These are phyloP conservation scores for Choloepus hoffmanni DNA, from an alignment of 2,113 vertebrate genomes.

Conservation along the genomic window DNA sequence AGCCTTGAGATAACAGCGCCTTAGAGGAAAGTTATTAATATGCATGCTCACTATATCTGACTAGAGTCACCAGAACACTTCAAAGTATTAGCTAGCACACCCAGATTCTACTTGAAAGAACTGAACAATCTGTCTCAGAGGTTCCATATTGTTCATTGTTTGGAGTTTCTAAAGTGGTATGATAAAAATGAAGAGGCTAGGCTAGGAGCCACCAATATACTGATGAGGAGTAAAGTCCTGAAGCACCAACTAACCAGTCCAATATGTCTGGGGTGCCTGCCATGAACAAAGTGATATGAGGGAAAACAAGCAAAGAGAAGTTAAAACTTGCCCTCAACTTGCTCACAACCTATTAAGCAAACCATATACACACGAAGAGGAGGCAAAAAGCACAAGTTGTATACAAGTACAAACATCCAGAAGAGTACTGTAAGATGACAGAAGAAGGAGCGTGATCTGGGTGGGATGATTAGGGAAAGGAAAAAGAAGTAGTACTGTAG, in stretches of 20 bases:
- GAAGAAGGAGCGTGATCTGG: not conserved
- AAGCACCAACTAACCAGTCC: not conserved
- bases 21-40: not conserved
- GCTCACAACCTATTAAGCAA: not conserved
- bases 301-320: not conserved
- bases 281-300: not conserved
- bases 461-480: not conserved
- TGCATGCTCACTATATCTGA: slow-evolving; percentile 13
- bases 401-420: not conserved
- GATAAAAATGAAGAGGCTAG: not conserved
- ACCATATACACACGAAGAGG: not conserved
- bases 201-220: not conserved
- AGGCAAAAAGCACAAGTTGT: not conserved
- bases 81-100: not conserved
- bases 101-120: slow-evolving; percentile 7
- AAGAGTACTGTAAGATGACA: not conserved
- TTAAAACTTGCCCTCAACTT: not conserved
- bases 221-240: not conserved
- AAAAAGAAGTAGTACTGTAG: not conserved
- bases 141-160: not conserved
- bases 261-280: not conserved
- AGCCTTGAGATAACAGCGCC: not conserved
- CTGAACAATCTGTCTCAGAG: not conserved
- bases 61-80: not conserved
- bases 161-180: not conserved